Conservation (phyloP, 2,113 vertebrate genomes). For the Cyprinus carpio region DNA sequence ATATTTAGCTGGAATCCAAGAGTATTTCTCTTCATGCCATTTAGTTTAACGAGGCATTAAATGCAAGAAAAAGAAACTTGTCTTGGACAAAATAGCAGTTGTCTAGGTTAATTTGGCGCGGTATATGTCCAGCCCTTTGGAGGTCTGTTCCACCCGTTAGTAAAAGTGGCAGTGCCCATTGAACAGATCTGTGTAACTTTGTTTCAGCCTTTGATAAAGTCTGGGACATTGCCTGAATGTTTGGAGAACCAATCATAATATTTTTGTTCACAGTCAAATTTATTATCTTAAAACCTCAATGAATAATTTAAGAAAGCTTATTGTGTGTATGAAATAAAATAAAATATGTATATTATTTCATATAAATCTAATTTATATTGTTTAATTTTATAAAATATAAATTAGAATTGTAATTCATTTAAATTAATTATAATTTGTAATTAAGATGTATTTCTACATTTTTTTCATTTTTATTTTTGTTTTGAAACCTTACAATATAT, state of each 20-base stretch:
- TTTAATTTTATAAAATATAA: too few relatives aligned
- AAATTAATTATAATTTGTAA: too few relatives aligned
- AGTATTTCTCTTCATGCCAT: conserved; percentile 48
- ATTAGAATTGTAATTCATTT: too few relatives aligned
- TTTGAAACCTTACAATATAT: too few relatives aligned
- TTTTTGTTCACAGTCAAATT: background rate
- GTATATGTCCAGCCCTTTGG: conserved; percentile 61
- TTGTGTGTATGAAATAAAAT: background rate
- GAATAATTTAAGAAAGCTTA: background rate
- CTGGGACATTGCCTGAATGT: background rate
- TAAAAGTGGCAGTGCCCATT: conserved; percentile 25
- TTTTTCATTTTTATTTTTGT: too few relatives aligned
- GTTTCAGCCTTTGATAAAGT: background rate
- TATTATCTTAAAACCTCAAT: background rate
- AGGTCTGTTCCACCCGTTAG: conserved; percentile 71
- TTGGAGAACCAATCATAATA: background rate
- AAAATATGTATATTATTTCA: background rate
- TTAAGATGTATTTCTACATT: too few relatives aligned
- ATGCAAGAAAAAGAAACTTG: conserved; percentile 52
- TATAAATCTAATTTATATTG: too few relatives aligned
- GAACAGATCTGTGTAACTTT: background rate
- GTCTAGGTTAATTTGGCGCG: conserved; percentile 59
- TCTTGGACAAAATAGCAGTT: conserved; percentile 40
- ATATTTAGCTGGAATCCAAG: conserved; percentile 15
- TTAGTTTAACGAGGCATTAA: conserved; percentile 58